phyloP scores from a whole-genome alignment of 2,888 invertebrate genomes.

The Sinopyrophorus schimmeli region DNA sequence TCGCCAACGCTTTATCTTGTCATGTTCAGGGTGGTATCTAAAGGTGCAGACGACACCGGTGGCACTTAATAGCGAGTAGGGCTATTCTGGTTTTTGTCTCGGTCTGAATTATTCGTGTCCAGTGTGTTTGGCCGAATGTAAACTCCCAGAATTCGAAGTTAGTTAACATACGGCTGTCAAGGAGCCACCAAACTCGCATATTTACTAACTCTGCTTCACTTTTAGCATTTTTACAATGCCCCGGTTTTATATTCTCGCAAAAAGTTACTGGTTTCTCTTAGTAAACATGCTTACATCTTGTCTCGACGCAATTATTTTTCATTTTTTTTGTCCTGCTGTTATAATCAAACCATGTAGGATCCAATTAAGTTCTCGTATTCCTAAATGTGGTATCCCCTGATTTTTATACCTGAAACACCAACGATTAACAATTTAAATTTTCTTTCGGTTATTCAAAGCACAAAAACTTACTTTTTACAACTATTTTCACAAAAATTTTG shows the following conservation, averaged over 20 bases:
- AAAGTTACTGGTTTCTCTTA: constrained; percentile 7
- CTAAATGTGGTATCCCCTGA: too few relatives aligned
- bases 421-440: too few relatives aligned
- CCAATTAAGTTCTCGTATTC: constrained; percentile 19
- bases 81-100: constrained; percentile 52
- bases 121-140: constrained; percentile 53
- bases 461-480: too few relatives aligned
- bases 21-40: constrained; percentile 40
- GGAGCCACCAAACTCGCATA: constrained; percentile 49
- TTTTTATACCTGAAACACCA: too few relatives aligned
- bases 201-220: constrained; percentile 47
- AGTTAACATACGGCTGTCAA: constrained; percentile 54
- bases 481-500: too few relatives aligned
- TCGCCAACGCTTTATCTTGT: constrained; percentile 43
- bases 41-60: constrained; percentile 53
- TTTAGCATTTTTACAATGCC: constrained; percentile 30
- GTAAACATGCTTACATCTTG: constrained; percentile 34
- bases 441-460: too few relatives aligned
- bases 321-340: constrained; percentile 13
- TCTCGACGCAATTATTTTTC: constrained; percentile 20
- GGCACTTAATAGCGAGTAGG: constrained; percentile 51
- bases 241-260: constrained; percentile 14
- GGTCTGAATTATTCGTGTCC: constrained; percentile 54
- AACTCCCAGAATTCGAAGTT: constrained; percentile 49
- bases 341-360: constrained; percentile 3